Percentiles rank a stretch among this genome's conserved stretches.
phyloP scores from a whole-genome alignment of 1,140 invertebrate species.

The Chironomus tepperi region DNA sequence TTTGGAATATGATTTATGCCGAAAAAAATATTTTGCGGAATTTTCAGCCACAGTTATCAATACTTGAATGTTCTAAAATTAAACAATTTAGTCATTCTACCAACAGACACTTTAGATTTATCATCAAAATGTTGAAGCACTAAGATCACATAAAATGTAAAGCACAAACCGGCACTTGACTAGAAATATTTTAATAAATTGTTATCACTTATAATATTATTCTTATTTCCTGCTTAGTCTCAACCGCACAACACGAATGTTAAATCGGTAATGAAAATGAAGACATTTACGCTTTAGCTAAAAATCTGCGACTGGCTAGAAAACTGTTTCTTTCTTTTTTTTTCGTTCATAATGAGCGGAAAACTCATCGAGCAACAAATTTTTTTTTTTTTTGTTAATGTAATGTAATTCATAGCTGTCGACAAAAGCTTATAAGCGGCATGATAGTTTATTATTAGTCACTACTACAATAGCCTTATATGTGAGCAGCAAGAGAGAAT shows the following conservation, averaged over 20 bases:
- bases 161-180: background rate
- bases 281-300: background rate
- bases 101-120: background rate
- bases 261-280: background rate
- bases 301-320: conserved; percentile 11
- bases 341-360: conserved; percentile 10
- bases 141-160: background rate
- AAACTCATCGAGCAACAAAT: background rate
- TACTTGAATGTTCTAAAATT: too few relatives aligned
- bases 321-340: too few relatives aligned
- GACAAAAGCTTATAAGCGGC: background rate
- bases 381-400: background rate
- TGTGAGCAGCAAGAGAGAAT: background rate
- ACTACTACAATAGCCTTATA: background rate
- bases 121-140: background rate
- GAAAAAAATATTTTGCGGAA: too few relatives aligned
- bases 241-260: background rate
- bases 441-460: background rate
- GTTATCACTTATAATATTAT: background rate
- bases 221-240: background rate
- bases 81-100: too few relatives aligned
- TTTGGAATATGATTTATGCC: too few relatives aligned
- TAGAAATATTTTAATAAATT: background rate
- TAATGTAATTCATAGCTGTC: conserved; percentile 2
- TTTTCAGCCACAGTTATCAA: too few relatives aligned